These are phyloP conservation scores for Apis dorsata DNA, from an alignment of 1,140 invertebrate genomes.

Conservation along the genomic window DNA sequence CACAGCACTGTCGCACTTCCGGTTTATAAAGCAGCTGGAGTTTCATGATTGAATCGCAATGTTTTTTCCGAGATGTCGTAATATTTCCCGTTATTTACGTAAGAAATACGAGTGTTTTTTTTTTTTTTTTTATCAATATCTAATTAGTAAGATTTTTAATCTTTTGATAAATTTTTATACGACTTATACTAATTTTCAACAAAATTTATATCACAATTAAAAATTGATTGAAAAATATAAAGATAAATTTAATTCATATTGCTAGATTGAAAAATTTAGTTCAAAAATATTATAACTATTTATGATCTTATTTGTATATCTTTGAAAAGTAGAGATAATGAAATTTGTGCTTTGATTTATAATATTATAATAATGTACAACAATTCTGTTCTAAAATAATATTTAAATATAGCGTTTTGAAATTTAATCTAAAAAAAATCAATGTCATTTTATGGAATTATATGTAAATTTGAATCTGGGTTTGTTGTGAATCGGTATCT, in stretches of 20 bases:
- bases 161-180: too few species aligned
- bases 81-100: conserved; percentile 30
- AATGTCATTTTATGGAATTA: conserved; percentile 11
- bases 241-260: background rate
- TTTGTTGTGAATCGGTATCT: conserved; percentile 22
- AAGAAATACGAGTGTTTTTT: conserved; percentile 16
- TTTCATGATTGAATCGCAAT: conserved; percentile 23
- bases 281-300: background rate
- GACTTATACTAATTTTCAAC: background rate
- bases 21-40: conserved; percentile 19
- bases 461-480: conserved; percentile 16
- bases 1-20: conserved; percentile 52
- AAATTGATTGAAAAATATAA: background rate
- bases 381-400: background rate
- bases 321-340: background rate
- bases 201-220: background rate
- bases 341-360: background rate
- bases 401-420: background rate
- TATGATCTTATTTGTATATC: background rate
- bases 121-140: background rate
- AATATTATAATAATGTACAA: background rate
- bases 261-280: background rate
- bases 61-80: conserved; percentile 43
- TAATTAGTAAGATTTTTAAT: too few species aligned
- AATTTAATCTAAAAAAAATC: background rate